Conservation (phyloP, 2,888 invertebrate genomes). For the Criorhina ranunculi region DNA sequence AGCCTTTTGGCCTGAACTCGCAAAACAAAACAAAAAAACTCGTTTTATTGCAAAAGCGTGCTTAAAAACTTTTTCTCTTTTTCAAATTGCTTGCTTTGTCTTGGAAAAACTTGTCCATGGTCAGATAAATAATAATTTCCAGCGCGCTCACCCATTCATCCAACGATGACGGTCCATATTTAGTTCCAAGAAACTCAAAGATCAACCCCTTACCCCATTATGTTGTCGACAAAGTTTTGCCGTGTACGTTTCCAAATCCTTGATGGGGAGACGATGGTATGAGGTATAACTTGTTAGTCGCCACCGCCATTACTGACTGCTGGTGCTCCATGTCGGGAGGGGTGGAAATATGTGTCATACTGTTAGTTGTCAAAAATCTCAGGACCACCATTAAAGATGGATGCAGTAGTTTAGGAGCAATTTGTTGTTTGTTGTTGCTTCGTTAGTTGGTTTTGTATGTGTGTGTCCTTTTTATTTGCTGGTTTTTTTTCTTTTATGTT, state of each 20-base stretch:
- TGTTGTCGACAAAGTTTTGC: constrained; percentile 11
- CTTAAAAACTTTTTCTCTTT: constrained; percentile 19
- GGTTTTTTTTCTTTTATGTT: no score
- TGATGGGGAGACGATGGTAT: neutral
- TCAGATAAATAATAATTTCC: constrained; percentile 41
- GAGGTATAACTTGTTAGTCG: constrained; percentile 3
- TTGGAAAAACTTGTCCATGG: constrained; percentile 32
- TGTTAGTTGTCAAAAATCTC: constrained; percentile 39
- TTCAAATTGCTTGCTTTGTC: neutral
- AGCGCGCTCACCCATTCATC: neutral
- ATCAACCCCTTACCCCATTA: neutral
- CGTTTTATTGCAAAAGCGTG: constrained; percentile 21
- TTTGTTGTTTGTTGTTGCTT: constrained; percentile 35
- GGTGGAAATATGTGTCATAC: constrained; percentile 7
- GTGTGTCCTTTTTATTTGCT: constrained; percentile 3
- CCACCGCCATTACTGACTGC: constrained; percentile 26
- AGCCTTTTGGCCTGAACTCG: neutral
- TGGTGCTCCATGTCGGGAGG: neutral
- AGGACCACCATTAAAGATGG: constrained; percentile 30
- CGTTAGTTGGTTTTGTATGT: neutral
- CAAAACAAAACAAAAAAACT: constrained; percentile 2
- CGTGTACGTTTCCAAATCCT: constrained; percentile 15
- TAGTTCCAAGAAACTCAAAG: neutral
- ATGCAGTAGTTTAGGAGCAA: constrained; percentile 20
- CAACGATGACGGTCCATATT: no score